Evolutionary conservation across 2,888 invertebrate genomes (phyloP), one percentile per base, ranked within the genome.

Genomic region (Athripsodes cinereus): DNA sequence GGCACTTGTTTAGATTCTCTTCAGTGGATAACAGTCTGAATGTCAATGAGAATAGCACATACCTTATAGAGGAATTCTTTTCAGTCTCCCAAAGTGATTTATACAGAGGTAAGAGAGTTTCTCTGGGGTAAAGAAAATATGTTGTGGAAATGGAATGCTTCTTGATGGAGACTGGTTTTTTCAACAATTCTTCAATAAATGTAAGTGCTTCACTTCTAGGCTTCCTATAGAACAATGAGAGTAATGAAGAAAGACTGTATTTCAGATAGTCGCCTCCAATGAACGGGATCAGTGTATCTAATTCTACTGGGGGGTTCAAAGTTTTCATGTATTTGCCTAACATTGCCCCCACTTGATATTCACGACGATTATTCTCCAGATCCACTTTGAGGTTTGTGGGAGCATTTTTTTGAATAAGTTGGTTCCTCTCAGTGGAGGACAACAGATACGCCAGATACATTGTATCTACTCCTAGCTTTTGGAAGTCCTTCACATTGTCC

Each of bases 81-180:
- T 62, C 62, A 8, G 16, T 18, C 13, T 58, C 46, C 62, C 60
- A 62, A 44, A 62, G 18, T 22, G 21, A 21, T 13, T 20, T 31
- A 34, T 57, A 62, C 13, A 68, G 66, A 0, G 48, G 13, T 1
- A 49, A 16, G 1, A 65, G 50, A 1, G 67, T 60, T 0, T 59
- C 48, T 1, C 61, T 55, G 2, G 67, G 22, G 0, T 66, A 65
- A 0, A 68, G 61, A 10, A 64, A 55, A 20, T 59, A 64, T 18
- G 69, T 57, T 6, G 72, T 2, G 20, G 70, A 66, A 11, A 72
- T 65, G 0, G 68, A 69, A 19, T 70, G 68, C 57, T 72, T 73
- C 10, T 62, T 68, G 0, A 69, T 61, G 1, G 70, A 66, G 1
- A 71, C 67, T 1, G 66, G 66, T 44, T 65, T 57, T 0, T 58